Percentiles rank a stretch among this genome's conserved stretches.
Conservation (phyloP, 2,888 invertebrate species). For the Euplagia quadripunctaria region DNA sequence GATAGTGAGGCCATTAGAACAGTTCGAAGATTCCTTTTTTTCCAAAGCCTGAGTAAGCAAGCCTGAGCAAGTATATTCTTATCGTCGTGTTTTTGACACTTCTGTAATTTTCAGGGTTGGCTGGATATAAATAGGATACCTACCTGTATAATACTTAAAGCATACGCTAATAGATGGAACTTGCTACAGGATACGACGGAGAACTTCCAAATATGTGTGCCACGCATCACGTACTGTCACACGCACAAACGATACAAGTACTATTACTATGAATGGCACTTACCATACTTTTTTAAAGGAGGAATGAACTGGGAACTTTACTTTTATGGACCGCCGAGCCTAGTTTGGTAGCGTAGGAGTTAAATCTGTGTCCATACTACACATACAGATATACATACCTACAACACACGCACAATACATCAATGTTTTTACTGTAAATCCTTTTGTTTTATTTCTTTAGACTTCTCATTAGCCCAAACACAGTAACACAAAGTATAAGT, state of each 20-base stretch:
- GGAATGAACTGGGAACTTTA: constrained; percentile 19
- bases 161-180: background rate
- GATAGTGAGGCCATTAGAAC: no score
- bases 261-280: constrained; percentile 15
- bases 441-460: background rate
- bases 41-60: no score
- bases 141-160: constrained; percentile 6
- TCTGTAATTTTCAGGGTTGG: constrained; percentile 8
- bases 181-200: background rate
- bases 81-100: no score
- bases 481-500: no score
- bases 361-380: background rate
- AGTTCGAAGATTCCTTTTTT: no score
- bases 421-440: no score
- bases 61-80: no score
- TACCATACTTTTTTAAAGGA: constrained; percentile 2
- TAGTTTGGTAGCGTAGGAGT: background rate
- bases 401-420: background rate
- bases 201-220: constrained; percentile 9
- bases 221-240: constrained; percentile 16
- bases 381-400: background rate
- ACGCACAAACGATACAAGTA: constrained; percentile 14
- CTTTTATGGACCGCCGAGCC: constrained; percentile 1
- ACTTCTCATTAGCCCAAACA: background rate
- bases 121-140: constrained; percentile 10